Evolutionary conservation across 2,888 invertebrate genomes (phyloP).

Genomic region (Eristalis tenax): DNA sequence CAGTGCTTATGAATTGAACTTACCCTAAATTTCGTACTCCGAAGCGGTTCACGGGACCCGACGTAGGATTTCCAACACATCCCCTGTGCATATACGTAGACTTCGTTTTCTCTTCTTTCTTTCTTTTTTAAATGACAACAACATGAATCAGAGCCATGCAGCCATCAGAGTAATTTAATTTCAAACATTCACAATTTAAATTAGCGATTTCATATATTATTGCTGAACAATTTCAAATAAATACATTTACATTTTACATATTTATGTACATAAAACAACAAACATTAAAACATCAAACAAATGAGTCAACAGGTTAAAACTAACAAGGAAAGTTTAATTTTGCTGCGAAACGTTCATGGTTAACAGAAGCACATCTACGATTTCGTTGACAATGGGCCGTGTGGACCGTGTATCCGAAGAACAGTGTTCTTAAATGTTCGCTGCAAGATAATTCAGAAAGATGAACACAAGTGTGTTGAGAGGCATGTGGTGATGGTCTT

Average conservation of each 20-base stretch:
- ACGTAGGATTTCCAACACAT: not conserved
- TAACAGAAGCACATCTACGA: conserved; percentile 44
- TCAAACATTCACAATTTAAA: conserved; percentile 17
- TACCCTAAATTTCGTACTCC: not conserved
- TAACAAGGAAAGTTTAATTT: conserved; percentile 1
- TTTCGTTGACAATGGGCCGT: conserved; percentile 20
- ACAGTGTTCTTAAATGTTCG: conserved; percentile 41
- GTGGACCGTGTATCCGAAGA: conserved; percentile 45
- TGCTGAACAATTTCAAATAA: conserved; percentile 10
- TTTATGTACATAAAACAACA: conserved; percentile 41
- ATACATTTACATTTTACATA: conserved; percentile 12
- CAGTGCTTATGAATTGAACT: not conserved
- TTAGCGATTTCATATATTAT: conserved; percentile 21
- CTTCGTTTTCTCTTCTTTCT: not conserved
- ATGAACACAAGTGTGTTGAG: conserved; percentile 47
- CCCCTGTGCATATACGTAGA: not conserved
- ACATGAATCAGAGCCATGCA: not conserved
- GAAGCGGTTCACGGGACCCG: not conserved
- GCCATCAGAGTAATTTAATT: conserved; percentile 8
- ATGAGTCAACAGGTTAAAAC: conserved; percentile 3
- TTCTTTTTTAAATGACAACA: not conserved
- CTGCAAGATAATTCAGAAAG: conserved; percentile 49
- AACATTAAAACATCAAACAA: conserved; percentile 18
- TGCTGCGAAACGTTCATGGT: conserved; percentile 35
- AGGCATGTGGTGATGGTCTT: not conserved